Conservation (phyloP, 2,113 vertebrate genomes). For the Oophaga pumilio region DNA sequence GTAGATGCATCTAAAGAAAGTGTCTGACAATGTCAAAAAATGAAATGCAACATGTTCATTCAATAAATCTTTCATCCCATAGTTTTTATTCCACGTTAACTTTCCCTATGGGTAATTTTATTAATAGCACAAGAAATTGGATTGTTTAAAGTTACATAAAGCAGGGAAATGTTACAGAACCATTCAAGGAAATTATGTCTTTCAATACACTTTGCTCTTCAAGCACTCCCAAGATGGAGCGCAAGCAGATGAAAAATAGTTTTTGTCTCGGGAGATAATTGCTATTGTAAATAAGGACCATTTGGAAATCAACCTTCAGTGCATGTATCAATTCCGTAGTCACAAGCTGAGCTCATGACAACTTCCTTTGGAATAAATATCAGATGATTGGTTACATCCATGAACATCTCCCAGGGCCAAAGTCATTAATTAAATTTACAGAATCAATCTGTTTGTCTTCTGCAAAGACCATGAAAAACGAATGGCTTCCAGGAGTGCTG, state of each 20-base stretch:
- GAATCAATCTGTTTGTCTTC: constrained; percentile 31
- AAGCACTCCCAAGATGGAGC: background rate
- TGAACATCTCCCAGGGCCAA: constrained; percentile 21
- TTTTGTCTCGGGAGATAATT: constrained; percentile 10
- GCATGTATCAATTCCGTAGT: constrained; percentile 1
- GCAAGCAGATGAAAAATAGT: constrained; percentile 8
- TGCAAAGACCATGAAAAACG: constrained; percentile 19
- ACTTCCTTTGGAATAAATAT: constrained; percentile 25
- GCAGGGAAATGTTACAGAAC: background rate
- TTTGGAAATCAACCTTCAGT: constrained; percentile 30
- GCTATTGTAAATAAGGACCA: constrained; percentile 20
- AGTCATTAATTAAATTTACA: constrained; percentile 29
- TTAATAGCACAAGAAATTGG: background rate
- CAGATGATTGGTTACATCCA: constrained; percentile 17
- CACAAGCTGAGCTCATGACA: constrained; percentile 28
- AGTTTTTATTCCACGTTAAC: background rate
- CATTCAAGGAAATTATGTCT: background rate
- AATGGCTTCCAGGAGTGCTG: constrained; percentile 4
- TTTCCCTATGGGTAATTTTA: background rate
- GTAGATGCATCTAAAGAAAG: background rate
- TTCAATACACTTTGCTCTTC: background rate
- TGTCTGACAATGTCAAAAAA: background rate
- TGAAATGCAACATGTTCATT: background rate
- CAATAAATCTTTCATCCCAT: background rate
- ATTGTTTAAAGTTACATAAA: background rate